Conservation (phyloP, 2,888 invertebrate genomes). For the Melanophora roralis region DNA sequence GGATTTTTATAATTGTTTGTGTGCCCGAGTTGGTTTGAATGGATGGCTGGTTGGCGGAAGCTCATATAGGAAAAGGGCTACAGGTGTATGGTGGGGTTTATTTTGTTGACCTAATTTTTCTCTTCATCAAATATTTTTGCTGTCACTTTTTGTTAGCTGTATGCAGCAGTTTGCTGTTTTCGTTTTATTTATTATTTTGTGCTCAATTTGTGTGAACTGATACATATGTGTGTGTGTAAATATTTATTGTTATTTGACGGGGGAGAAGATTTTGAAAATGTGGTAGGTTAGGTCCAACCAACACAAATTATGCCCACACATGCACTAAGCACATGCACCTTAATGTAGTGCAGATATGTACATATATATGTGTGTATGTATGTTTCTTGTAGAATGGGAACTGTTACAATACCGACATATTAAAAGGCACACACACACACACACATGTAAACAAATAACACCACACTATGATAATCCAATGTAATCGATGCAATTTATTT, state of each 20-base stretch:
- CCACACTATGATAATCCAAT: constrained; percentile 60
- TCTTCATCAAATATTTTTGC: constrained; percentile 67
- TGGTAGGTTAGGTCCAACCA: constrained; percentile 61
- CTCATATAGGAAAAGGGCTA: constrained; percentile 14
- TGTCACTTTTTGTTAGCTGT: constrained; percentile 55
- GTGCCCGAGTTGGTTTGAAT: constrained; percentile 3
- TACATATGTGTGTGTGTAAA: constrained; percentile 2
- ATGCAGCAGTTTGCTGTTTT: constrained; percentile 3
- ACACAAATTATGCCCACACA: constrained; percentile 3
- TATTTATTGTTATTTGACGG: constrained; percentile 33
- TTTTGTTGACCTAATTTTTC: constrained; percentile 75
- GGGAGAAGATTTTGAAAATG: constrained; percentile 57
- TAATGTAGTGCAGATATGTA: not conserved
- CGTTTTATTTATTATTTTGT: constrained; percentile 35
- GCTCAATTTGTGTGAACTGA: constrained; percentile 39
- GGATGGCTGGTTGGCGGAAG: constrained; percentile 22
- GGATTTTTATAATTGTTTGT: constrained; percentile 18
- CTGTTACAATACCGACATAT: constrained; percentile 33
- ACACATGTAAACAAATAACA: constrained; percentile 46
- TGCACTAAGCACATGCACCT: not conserved
- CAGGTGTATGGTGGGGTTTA: constrained; percentile 65
- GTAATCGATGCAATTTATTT: constrained; percentile 55
- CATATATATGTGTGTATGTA: too few relatives aligned
- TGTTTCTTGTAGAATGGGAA: constrained; percentile 52
- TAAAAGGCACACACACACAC: constrained; percentile 46